phyloP scores from a whole-genome alignment of 2,888 invertebrate genomes.

The Macrosoma leucophasiata region DNA sequence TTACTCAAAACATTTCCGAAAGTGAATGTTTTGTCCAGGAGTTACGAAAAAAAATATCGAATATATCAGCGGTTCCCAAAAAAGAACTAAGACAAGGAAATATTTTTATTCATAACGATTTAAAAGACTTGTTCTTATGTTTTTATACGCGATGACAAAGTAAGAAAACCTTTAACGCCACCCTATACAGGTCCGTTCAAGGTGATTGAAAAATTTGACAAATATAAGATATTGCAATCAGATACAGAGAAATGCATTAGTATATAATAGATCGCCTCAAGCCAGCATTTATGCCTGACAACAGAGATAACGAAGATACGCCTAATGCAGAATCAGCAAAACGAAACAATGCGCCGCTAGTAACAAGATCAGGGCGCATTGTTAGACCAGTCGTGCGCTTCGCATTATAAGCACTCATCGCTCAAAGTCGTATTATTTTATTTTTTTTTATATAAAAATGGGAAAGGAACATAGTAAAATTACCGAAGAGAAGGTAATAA shows the following conservation, averaged over 20 bases:
- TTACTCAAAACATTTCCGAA: background rate
- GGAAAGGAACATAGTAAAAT: too few relatives aligned
- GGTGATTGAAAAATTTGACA: background rate
- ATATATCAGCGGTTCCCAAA: conserved; percentile 1
- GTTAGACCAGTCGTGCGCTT: too few relatives aligned
- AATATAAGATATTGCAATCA: conserved; percentile 3
- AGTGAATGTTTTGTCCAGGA: conserved; percentile 4
- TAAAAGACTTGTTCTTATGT: conserved; percentile 12
- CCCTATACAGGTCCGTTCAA: conserved; percentile 1
- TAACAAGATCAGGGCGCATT: background rate
- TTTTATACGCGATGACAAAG: conserved; percentile 11
- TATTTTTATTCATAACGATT: conserved; percentile 9
- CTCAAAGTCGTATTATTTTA: too few relatives aligned
- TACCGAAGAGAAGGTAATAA: too few relatives aligned
- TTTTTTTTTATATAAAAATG: too few relatives aligned
- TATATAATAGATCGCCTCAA: background rate
- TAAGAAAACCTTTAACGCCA: conserved; percentile 8
- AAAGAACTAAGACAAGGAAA: conserved; percentile 4
- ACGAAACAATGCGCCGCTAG: background rate
- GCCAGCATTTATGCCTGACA: background rate
- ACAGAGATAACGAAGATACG: background rate
- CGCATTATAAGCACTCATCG: too few relatives aligned
- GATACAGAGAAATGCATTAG: background rate
- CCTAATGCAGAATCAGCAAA: conserved; percentile 2
- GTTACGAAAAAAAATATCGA: conserved; percentile 4